These are phyloP conservation scores for Dynastes hyllus DNA, from an alignment of 2,888 invertebrate genomes.

Conservation along the genomic window DNA sequence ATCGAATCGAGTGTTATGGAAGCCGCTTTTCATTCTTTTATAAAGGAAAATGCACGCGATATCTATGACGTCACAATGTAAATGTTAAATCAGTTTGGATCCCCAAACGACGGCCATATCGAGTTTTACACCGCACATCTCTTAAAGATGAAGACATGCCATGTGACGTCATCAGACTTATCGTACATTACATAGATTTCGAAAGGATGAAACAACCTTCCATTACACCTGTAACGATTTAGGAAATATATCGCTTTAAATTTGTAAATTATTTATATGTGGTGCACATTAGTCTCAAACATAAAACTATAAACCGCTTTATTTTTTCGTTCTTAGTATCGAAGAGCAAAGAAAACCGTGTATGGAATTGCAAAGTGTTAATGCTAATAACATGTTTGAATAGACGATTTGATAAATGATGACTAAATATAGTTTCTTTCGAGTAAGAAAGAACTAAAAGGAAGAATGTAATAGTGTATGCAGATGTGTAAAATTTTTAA, in stretches of 20 bases:
- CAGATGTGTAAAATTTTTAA: constrained; percentile 40
- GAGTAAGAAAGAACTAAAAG: constrained; percentile 40
- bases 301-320: constrained; percentile 12
- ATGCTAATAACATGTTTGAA: constrained; percentile 29
- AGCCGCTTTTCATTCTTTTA: too few relatives aligned
- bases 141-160: too few relatives aligned
- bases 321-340: constrained; percentile 12
- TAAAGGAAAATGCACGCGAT: too few relatives aligned
- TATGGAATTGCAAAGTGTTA: constrained; percentile 54
- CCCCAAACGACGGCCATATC: too few relatives aligned
- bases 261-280: constrained; percentile 63
- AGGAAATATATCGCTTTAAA: constrained; percentile 60
- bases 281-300: constrained; percentile 57
- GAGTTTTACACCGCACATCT: too few relatives aligned
- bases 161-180: neutral
- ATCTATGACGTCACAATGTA: too few relatives aligned
- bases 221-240: constrained; percentile 8
- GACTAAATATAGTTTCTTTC: neutral
- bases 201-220: too few relatives aligned
- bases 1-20: neutral
- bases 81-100: too few relatives aligned
- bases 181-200: neutral
- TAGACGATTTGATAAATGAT: constrained; percentile 16
- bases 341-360: constrained; percentile 13
- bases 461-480: constrained; percentile 8